These are phyloP conservation scores for Apoderus coryli DNA, from an alignment of 2,888 invertebrate genomes.

Conservation along the genomic window DNA sequence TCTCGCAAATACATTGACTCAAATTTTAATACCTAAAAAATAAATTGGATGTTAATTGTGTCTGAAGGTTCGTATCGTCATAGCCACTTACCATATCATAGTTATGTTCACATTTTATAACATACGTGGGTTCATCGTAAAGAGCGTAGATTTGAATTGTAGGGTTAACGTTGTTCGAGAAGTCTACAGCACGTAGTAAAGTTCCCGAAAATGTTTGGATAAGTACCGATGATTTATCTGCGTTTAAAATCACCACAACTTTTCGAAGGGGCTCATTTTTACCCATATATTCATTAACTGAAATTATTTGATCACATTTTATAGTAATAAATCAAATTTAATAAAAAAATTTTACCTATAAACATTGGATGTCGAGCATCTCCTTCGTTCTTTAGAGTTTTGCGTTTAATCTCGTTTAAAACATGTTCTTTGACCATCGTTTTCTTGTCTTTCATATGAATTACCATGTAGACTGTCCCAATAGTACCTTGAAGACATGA, in stretches of 20 bases:
- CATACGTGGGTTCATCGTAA: constrained; percentile 28
- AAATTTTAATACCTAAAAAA: constrained; percentile 33
- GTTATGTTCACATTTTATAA: constrained; percentile 34
- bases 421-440: too few species aligned
- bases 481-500: constrained; percentile 21
- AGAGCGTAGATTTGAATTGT: constrained; percentile 27
- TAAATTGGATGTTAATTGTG: constrained; percentile 8
- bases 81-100: constrained; percentile 36
- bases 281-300: constrained; percentile 31
- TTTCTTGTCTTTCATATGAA: constrained; percentile 17
- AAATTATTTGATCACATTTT: too few species aligned
- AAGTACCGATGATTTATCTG: constrained; percentile 27
- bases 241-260: constrained; percentile 30
- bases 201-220: constrained; percentile 30
- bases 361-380: constrained; percentile 18
- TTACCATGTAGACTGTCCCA: constrained; percentile 19
- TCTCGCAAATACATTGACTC: constrained; percentile 30
- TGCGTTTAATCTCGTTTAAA: too few species aligned
- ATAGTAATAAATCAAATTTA: constrained; percentile 6
- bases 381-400: too few species aligned
- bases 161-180: constrained; percentile 16
- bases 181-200: constrained; percentile 33
- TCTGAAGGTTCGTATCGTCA: not conserved
- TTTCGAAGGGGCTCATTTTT: constrained; percentile 25
- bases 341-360: constrained; percentile 16